These are phyloP conservation scores for Hecatera dysodea DNA, from an alignment of 2,888 invertebrate species.

Conservation along the genomic window DNA sequence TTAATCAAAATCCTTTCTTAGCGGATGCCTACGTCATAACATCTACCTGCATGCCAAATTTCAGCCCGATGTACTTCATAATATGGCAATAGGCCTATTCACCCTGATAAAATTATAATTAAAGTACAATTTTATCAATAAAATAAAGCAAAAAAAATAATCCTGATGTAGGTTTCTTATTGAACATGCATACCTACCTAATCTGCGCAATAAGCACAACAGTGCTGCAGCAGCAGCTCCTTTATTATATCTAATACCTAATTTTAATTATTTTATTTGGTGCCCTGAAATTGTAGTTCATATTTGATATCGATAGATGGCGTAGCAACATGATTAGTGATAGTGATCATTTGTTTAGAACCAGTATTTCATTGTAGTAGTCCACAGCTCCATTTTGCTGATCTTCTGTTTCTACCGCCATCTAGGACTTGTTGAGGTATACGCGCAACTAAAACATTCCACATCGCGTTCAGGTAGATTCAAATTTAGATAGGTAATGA, in stretches of 20 bases:
- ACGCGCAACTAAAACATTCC: too few species aligned
- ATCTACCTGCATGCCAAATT: too few species aligned
- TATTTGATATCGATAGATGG: conserved; percentile 5
- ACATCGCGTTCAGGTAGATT: not conserved
- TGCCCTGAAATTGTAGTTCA: not conserved
- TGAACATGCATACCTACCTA: not conserved
- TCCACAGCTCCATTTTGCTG: not conserved
- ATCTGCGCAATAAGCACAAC: not conserved
- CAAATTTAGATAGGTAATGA: not conserved
- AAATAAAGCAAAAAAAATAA: not conserved
- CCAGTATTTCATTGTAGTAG: not conserved
- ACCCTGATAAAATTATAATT: not conserved
- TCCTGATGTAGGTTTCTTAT: not conserved
- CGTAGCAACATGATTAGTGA: not conserved
- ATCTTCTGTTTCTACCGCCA: not conserved
- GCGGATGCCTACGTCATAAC: too few species aligned
- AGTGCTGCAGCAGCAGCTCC: too few species aligned
- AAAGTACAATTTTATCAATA: not conserved
- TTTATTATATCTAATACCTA: not conserved
- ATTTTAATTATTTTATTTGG: not conserved
- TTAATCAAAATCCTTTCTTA: too few species aligned
- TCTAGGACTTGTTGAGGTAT: not conserved
- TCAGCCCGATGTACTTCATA: not conserved
- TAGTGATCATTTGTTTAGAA: too few species aligned
- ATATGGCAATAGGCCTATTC: not conserved